Evolutionary conservation across 2,888 invertebrate genomes (phyloP), one percentile per base, ranked within the genome.

Genomic region (Plagiodera versicolora): DNA sequence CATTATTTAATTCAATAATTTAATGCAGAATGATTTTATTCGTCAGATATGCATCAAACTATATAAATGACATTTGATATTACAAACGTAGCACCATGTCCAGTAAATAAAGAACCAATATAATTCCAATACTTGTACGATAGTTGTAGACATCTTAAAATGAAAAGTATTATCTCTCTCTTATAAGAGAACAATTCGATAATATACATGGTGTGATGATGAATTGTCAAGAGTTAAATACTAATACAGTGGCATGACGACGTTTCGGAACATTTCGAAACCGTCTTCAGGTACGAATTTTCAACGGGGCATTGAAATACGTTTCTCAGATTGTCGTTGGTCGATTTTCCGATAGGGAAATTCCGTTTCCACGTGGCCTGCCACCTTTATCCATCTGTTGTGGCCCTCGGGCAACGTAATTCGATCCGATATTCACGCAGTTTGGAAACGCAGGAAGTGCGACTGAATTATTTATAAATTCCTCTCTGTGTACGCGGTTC

Each of bases 401-500:
- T 39, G 39, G 2, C 39, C 39, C 39, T 39, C 39, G 39, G 39
- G 39, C 14, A n/a, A 11, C n/a, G 70, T 72, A 71, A 72, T 71
- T 70, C 68, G 69, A 69, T 66, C 69, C 67, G 57, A 65, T 67
- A 65, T 72, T 71, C 71, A 73, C 71, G 72, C 72, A 73, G 69
- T 66, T 67, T 67, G 67, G 67, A 70, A 69, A 69, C 70, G 67
- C 72, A 71, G 73, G 73, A 73, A 72, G 69, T 71, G 61, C 61
- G 62, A 60, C 64, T 68, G 70, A 71, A 73, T 73, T 72, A 72
- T 72, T 73, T 72, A 62, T 62, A 58, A 58, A 62, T 58, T 51
- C 58, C 53, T 44, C 52, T 58, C n/a, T n/a, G n/a, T n/a, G 57
- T 58, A 58, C 58, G 51, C 53, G 47, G 58, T 46, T 51, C 39